Evolutionary conservation across 1,140 invertebrate species (phyloP), one percentile per base, ranked within the genome.

Genomic region (Drosophila sproati): DNA sequence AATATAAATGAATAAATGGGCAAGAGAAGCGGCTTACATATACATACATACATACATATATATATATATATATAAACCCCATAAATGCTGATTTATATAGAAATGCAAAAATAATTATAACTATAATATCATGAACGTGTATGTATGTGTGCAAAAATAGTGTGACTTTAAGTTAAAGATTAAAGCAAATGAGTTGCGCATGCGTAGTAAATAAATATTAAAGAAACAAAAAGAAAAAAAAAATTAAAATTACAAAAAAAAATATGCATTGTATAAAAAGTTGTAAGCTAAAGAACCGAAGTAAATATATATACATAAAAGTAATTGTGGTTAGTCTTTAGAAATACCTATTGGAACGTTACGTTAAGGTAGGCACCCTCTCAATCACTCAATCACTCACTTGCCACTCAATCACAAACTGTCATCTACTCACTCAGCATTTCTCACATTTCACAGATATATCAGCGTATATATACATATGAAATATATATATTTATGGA

Each of bases 201-300:
- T 60, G 81, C 66, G 66, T 63, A 74, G 62, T 54, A 66, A 76
- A 60, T 61, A 41, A 35, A 51, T 52, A 51, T 20, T n/a, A 59
- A 37, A 37, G 5, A 45, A 63, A n/a, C 6, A 55, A 8, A 45
- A 63, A n/a, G 4, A 55, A 62, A 28, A 12, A 12, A 31, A 34
- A 47, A 47, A 71, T 70, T 73, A 61, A 69, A 55, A 61, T 8
- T 3, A 63, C 48, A 32, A 45, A 28, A 67, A 67, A 64, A 61
- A 82, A 63, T 73, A 67, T 70, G 80, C 77, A 88, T 78, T 87
- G 83, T 87, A 87, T 60, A 80, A 88, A 87, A 87, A 51, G 71
- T 63, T 75, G 50, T 69, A 85, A 73, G 82, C 73, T 76, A 74
- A 72, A 75, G 57, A 76, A 69, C 73, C 66, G 71, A 87, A 86